Base-by-base conservation (phyloP, 92 coral and sea anemone genomes). In the Desmophyllum pertusum region DNA sequence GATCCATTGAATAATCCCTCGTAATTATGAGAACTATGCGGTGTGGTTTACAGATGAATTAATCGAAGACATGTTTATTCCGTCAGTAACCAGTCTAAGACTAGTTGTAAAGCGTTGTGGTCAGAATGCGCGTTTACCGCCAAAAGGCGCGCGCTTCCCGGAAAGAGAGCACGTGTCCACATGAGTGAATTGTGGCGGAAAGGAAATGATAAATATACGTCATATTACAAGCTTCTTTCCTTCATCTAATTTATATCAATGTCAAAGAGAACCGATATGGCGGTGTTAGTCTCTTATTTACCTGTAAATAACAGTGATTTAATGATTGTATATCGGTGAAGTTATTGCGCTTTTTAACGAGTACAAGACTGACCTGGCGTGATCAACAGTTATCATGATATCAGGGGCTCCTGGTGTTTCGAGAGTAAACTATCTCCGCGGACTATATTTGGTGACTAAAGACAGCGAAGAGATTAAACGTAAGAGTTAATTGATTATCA, bases 241-340 rank as follows among this genome's bases (percentile, higher is more conserved):
- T 14, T 67, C 36, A 69, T 69, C 8, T 39, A 46, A 80, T 80
- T 80, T 69, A 67, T 36, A 80, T 30, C 59, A 65, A 23, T 50
- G 64, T 80, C 84, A 68, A 80, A 80, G 76, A 48, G 76, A 66
- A 80, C 84, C 84, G 76, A 68, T 67, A 5, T 45, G 27, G 84
- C 64, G 84, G 84, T 48, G 66, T 67, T 68, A 45, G 33, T 33
- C 27, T 80, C 46, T 68, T 48, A 80, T 50, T 80, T 67, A 21
- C 48, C 66, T 23, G 46, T 31, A 66, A 80, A 38, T 46, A 66
- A 67, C 76, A 7, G 75, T 79, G 45, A 27, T 31, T 79, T 79
- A 79, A 38, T 27, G 15, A 65, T 35, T 80, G 13, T 13, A 31
- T 50, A 19, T 5, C n/a, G 66, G 76, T 36, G 31, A 6, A 21